Conservation (phyloP, 2,113 vertebrate species). For the Hyperopisus bebe region DNA sequence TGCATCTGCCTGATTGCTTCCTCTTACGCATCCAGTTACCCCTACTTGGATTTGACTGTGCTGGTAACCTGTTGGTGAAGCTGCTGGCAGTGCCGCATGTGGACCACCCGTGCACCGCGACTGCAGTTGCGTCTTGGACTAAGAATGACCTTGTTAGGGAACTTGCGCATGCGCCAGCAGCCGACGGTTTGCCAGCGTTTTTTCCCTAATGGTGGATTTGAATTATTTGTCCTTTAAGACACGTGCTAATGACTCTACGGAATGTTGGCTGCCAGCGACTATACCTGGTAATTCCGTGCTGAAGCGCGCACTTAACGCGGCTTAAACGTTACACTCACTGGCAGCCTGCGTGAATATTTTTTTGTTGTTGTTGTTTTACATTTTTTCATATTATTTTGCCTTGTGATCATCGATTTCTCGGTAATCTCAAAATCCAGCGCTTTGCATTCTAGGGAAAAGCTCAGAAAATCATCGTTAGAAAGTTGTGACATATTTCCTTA, state of each 20-base stretch:
- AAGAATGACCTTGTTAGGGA: not conserved
- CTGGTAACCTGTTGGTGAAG: not conserved
- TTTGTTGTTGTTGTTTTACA: not conserved
- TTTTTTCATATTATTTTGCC: constrained; percentile 16
- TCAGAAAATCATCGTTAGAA: not conserved
- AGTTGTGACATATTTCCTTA: not conserved
- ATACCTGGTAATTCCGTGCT: not conserved
- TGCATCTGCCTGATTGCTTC: not conserved
- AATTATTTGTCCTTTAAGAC: constrained; percentile 1
- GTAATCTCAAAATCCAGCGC: not conserved
- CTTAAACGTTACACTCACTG: not conserved
- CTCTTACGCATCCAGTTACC: not conserved
- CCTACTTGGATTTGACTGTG: not conserved
- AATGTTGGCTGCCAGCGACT: not conserved
- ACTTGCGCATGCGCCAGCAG: not conserved
- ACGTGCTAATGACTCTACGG: not conserved
- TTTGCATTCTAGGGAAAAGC: not conserved
- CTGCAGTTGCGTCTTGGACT: not conserved
- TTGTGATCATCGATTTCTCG: constrained; percentile 6
- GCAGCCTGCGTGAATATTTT: not conserved
- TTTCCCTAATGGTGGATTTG: not conserved
- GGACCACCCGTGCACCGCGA: not conserved
- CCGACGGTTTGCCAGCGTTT: not conserved
- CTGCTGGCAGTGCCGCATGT: not conserved
- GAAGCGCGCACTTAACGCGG: not conserved